Conservation (phyloP, 2,797 vertebrate species). For the Argyrosomus regius region DNA sequence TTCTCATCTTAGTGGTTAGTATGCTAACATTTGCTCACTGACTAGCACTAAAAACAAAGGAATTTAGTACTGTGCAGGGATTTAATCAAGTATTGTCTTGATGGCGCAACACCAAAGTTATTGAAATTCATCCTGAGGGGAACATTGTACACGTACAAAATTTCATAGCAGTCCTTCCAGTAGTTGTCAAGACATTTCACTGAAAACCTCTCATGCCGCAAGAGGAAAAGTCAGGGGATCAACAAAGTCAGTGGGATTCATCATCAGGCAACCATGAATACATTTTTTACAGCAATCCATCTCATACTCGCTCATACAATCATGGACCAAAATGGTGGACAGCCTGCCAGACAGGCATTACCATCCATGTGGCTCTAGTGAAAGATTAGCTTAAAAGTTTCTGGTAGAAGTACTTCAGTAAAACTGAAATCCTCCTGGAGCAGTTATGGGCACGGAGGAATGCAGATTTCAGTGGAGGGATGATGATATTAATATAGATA, state of each 20-base stretch:
- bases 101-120: background rate
- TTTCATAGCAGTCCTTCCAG: background rate
- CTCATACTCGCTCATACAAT: background rate
- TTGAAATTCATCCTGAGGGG: background rate
- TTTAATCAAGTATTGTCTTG: too few species aligned
- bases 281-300: background rate
- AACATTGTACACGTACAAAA: too few species aligned
- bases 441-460: background rate
- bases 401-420: background rate
- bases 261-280: background rate
- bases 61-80: too few species aligned
- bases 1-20: background rate
- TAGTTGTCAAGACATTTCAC: background rate
- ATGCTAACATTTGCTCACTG: background rate
- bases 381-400: background rate
- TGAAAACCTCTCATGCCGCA: background rate
- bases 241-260: background rate
- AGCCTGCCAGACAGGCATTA: background rate
- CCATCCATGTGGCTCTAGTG: background rate
- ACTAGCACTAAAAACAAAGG: background rate
- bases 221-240: background rate
- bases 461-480: background rate
- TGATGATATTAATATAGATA: constrained; percentile 4
- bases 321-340: background rate
- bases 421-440: background rate